Conservation (phyloP, 2,888 invertebrate species). For the Sclerodermus sp. region DNA sequence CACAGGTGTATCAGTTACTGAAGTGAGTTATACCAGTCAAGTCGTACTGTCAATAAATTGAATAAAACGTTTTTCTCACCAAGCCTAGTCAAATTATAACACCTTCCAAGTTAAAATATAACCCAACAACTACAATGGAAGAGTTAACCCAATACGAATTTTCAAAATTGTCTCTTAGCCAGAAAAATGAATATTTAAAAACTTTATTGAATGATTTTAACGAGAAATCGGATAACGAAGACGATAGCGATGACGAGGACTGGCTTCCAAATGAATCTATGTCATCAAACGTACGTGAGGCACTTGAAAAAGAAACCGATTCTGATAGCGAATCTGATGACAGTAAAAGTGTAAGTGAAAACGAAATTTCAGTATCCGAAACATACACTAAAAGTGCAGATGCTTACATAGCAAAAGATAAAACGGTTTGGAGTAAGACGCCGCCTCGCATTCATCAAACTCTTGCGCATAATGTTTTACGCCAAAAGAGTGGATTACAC, state of each 20-base stretch:
- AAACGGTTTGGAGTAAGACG: constrained; percentile 4
- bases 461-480: neutral
- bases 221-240: neutral
- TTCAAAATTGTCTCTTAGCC: neutral
- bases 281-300: neutral
- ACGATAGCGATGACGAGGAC: neutral
- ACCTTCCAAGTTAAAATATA: too few species aligned
- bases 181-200: neutral
- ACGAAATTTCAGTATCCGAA: neutral
- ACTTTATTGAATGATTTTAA: neutral
- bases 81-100: too few species aligned
- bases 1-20: too few species aligned
- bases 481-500: neutral
- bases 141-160: neutral
- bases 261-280: neutral
- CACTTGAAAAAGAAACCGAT: neutral
- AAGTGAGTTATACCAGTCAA: too few species aligned
- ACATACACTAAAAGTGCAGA: neutral
- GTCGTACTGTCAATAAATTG: too few species aligned
- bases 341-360: neutral
- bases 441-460: neutral
- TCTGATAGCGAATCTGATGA: neutral
- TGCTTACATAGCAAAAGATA: constrained; percentile 1
- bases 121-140: too few species aligned
- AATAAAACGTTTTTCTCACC: too few species aligned